Percentiles rank a stretch among this genome's conserved stretches.
Evolutionary conservation across 2,888 invertebrate genomes (phyloP).

Genomic region (Papilio demoleus): DNA sequence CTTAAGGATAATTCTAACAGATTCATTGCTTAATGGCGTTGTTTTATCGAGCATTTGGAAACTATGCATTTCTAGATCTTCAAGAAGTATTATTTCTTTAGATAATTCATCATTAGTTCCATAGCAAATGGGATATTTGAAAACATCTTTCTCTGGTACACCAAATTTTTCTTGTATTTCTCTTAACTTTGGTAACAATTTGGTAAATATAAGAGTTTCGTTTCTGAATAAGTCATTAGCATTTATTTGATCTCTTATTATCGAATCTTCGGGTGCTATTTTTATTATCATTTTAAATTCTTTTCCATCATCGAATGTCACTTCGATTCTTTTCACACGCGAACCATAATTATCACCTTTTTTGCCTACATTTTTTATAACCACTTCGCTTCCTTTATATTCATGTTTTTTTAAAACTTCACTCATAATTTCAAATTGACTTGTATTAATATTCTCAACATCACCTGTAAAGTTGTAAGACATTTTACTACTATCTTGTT

Average conservation of each 20-base stretch:
- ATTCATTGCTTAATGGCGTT: conserved; percentile 51
- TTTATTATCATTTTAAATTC: conserved; percentile 59
- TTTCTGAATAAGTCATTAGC: conserved; percentile 52
- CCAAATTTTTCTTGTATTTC: conserved; percentile 54
- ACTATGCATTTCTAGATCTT: conserved; percentile 55
- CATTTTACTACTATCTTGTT: conserved; percentile 27
- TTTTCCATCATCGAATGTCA: conserved; percentile 48
- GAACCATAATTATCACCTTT: conserved; percentile 56
- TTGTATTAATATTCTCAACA: conserved; percentile 46
- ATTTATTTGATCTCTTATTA: conserved; percentile 41
- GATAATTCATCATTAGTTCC: conserved; percentile 51
- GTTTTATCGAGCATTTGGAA: conserved; percentile 57
- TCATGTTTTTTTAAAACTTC: conserved; percentile 53
- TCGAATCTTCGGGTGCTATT: conserved; percentile 53
- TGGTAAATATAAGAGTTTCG: conserved; percentile 55
- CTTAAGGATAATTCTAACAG: conserved; percentile 53
- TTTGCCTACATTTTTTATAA: conserved; percentile 51
- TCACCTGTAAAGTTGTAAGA: conserved; percentile 46
- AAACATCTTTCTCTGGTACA: conserved; percentile 51
- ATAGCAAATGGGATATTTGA: conserved; percentile 56
- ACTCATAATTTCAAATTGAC: conserved; percentile 54
- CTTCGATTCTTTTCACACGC: conserved; percentile 48
- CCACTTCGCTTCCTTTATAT: conserved; percentile 50
- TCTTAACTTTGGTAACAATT: conserved; percentile 54
- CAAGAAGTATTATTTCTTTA: conserved; percentile 58